phyloP scores from a whole-genome alignment of 2,888 invertebrate species.

The Phyllotreta cruciferae region DNA sequence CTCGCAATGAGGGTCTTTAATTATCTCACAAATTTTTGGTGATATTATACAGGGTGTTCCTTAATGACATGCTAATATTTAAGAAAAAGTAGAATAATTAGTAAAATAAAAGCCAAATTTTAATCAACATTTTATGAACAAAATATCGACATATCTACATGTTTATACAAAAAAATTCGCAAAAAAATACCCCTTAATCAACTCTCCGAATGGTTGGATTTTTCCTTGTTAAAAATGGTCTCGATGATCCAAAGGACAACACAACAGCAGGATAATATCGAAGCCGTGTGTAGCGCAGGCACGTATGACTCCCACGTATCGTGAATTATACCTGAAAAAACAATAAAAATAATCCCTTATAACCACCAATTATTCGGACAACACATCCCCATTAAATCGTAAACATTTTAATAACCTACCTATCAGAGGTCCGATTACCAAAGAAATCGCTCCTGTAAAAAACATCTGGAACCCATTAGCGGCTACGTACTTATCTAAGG shows the following conservation, averaged over 20 bases:
- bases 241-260: conserved; percentile 45
- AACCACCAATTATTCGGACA: conserved; percentile 8
- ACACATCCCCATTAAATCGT: not conserved
- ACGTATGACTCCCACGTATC: conserved; percentile 45
- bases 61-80: no score
- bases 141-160: no score
- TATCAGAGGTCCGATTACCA: conserved; percentile 56
- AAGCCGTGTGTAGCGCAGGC: conserved; percentile 48
- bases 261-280: conserved; percentile 46
- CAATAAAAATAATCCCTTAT: conserved; percentile 6
- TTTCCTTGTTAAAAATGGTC: conserved; percentile 15
- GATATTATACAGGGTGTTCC: no score
- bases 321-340: conserved; percentile 46
- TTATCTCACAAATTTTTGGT: no score
- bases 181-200: no score
- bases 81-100: no score
- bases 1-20: no score
- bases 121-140: no score
- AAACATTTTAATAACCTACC: conserved; percentile 47
- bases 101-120: no score
- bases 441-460: conserved; percentile 54
- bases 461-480: conserved; percentile 58
- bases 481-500: conserved; percentile 55
- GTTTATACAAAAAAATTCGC: no score
- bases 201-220: no score